These are phyloP conservation scores for Brassicogethes aeneus DNA, from an alignment of 2,888 invertebrate genomes.

Conservation along the genomic window DNA sequence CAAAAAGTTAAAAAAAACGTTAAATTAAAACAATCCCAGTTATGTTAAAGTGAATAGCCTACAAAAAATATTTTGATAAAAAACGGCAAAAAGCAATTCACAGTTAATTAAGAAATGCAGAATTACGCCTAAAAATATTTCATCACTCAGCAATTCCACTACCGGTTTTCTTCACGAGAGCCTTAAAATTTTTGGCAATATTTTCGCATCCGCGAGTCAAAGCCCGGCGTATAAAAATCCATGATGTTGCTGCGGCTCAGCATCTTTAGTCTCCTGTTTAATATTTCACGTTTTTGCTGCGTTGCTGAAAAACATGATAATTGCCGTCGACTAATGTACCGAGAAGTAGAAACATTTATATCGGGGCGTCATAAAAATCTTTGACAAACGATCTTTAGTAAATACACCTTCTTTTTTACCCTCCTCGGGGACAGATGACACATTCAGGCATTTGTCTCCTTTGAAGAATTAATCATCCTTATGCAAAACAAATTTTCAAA, in stretches of 20 bases:
- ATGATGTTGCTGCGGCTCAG: constrained; percentile 23
- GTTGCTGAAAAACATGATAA: constrained; percentile 35
- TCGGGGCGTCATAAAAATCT: constrained; percentile 21
- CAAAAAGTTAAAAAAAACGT: no score
- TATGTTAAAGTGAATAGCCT: no score
- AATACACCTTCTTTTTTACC: background rate
- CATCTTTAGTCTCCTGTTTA: constrained; percentile 37
- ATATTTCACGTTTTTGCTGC: constrained; percentile 36
- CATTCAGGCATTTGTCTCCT: background rate
- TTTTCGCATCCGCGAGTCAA: background rate
- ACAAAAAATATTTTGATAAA: no score
- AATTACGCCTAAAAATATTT: background rate
- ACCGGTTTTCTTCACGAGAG: background rate
- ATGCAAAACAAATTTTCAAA: no score
- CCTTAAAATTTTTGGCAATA: background rate
- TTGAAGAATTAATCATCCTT: background rate
- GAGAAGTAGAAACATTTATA: constrained; percentile 26
- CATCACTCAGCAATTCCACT: background rate
- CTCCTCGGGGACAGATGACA: background rate
- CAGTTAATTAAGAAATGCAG: background rate
- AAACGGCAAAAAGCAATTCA: background rate
- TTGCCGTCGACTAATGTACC: constrained; percentile 34
- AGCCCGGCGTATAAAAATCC: no score
- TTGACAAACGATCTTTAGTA: constrained; percentile 6
- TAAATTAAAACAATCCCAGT: no score